Percentiles rank a stretch among this genome's conserved stretches.
These are phyloP conservation scores for Agapornis canus DNA, from an alignment of 2,797 vertebrate species.

Conservation along the genomic window DNA sequence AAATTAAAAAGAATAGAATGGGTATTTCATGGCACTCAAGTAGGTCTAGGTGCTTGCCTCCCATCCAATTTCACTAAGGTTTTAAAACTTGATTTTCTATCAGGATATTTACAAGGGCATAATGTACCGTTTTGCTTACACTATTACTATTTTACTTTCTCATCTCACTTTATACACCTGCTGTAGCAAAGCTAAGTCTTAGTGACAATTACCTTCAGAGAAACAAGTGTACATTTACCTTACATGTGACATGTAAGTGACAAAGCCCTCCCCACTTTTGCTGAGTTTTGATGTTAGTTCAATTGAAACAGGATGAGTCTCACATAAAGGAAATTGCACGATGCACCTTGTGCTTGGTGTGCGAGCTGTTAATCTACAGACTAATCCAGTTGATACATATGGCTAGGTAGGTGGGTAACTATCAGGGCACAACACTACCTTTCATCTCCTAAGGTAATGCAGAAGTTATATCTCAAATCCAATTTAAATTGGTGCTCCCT, in stretches of 20 bases:
- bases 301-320: neutral
- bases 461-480: conserved; percentile 58
- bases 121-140: neutral
- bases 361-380: neutral
- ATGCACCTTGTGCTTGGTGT: neutral
- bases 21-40: neutral
- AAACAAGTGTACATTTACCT: neutral
- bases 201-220: neutral
- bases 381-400: conserved; percentile 16
- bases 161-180: neutral
- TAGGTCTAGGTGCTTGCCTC: neutral
- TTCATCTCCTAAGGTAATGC: conserved; percentile 45
- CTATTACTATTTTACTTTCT: neutral
- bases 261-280: neutral
- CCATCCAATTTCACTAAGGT: neutral
- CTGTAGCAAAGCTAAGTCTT: neutral
- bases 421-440: neutral
- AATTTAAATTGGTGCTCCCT: conserved; percentile 62
- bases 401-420: conserved; percentile 23
- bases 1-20: neutral
- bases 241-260: neutral
- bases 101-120: neutral
- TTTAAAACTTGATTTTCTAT: neutral
- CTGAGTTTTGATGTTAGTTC: neutral
- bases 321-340: neutral